These are phyloP conservation scores for Chiroxiphia lanceolata DNA, from an alignment of 2,797 vertebrate genomes.

Conservation along the genomic window DNA sequence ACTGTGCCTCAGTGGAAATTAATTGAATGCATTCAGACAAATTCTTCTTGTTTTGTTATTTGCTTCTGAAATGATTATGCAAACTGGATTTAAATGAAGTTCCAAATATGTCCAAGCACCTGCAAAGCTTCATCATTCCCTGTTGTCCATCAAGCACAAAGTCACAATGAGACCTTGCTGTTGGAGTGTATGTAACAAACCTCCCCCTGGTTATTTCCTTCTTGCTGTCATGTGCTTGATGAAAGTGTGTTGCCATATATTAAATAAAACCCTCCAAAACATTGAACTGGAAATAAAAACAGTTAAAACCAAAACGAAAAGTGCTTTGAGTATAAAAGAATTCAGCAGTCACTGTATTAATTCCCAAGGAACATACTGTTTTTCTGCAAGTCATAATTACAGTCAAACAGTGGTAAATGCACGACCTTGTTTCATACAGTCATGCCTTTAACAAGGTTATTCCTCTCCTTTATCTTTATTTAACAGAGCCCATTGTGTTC, in stretches of 20 bases:
- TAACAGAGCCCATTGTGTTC: neutral
- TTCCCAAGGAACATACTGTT: neutral
- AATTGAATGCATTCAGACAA: neutral
- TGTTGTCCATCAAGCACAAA: neutral
- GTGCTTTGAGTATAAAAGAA: neutral
- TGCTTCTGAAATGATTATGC: neutral
- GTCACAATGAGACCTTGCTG: neutral
- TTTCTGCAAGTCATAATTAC: neutral
- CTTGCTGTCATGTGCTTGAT: neutral
- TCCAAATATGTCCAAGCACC: neutral
- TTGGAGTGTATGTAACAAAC: fast-evolving
- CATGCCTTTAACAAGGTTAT: slow-evolving; percentile 1
- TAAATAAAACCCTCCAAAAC: neutral
- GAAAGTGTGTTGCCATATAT: neutral
- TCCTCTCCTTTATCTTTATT: slow-evolving; percentile 11
- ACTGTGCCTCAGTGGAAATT: neutral
- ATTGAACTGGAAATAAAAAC: neutral
- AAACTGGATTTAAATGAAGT: neutral
- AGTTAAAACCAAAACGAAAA: neutral
- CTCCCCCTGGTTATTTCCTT: neutral
- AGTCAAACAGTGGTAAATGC: neutral
- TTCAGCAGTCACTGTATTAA: neutral
- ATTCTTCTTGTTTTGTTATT: neutral
- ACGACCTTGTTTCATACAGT: neutral
- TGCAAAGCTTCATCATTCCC: neutral